Evolutionary conservation across 2,888 invertebrate genomes (phyloP), one percentile per base, ranked within the genome.

Genomic region (Cynaeus angustus): DNA sequence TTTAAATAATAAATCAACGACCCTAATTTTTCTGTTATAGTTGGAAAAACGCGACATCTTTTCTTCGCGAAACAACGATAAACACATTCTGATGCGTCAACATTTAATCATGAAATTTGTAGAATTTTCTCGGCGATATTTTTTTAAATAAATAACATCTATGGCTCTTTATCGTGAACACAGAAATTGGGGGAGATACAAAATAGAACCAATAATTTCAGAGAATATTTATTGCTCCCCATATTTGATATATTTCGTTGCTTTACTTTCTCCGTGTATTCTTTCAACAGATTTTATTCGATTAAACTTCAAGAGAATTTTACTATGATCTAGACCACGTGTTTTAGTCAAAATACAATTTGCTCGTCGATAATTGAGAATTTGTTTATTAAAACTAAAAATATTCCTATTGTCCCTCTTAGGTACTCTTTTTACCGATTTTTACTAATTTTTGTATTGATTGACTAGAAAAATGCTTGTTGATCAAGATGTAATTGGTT

Each of bases 121-220:
- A 21, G 37, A 55, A 55, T 55, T 55, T 58, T 21, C 43, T 43
- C 28, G 1, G 6, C 10, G 28, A n/a, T 9, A 12, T 26, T 30
- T 61, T 48, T 46, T 30, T 14, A 46, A 61, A 61, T 61, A 61
- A 61, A 61, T 61, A 61, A 48, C 48, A 33, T 61, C 46, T 61
- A 61, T 61, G 59, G 33, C 21, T 46, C 46, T 48, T 61, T 61
- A 61, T 48, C 59, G 16, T 46, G 46, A 61, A 61, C 59, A 61
- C 46, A 21, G 16, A 61, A 46, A 56, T 61, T 61, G 48, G 59
- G 59, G 59, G 59, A 61, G 59, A 61, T 61, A 61, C 59, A 61
- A 61, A 61, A 61, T 61, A 48, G 48, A 61, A 48, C 59, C 59
- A 61, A 61, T 61, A 61, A 61, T 61, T 61, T 61, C 30, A 61